These are phyloP conservation scores for Oncopeltus fasciatus DNA, from an alignment of 1,140 invertebrate species.

Conservation along the genomic window DNA sequence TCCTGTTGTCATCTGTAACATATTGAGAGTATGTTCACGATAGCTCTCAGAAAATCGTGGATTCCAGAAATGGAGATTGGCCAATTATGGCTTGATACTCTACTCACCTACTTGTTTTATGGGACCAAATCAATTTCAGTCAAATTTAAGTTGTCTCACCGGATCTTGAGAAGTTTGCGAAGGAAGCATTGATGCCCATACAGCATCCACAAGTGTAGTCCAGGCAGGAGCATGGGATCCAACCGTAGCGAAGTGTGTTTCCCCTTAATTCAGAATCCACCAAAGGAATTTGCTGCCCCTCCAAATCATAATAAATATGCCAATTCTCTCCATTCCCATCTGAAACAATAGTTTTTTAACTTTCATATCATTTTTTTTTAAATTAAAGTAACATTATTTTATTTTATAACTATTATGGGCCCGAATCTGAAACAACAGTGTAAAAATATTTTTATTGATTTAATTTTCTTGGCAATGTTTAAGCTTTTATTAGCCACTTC, in stretches of 20 bases:
- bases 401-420: too few species aligned
- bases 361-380: not conserved
- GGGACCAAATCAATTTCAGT: not conserved
- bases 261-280: not conserved
- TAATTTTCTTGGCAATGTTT: too few species aligned
- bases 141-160: slow-evolving; percentile 34
- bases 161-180: not conserved
- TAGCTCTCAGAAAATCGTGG: not conserved
- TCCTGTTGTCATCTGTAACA: not conserved
- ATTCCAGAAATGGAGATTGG: not conserved
- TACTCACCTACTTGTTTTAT: not conserved
- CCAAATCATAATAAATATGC: not conserved
- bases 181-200: slow-evolving; percentile 35
- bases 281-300: not conserved
- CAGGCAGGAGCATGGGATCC: slow-evolving; percentile 39
- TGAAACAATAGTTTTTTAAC: not conserved
- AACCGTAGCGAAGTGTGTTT: slow-evolving; percentile 9
- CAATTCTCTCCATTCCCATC: not conserved
- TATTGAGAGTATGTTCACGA: not conserved
- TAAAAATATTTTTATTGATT: too few species aligned
- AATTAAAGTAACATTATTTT: too few species aligned
- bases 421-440: too few species aligned
- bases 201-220: slow-evolving; percentile 48
- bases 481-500: too few species aligned
- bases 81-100: not conserved